phyloP scores from a whole-genome alignment of 1,140 invertebrate species.

The Semibalanus balanoides region DNA sequence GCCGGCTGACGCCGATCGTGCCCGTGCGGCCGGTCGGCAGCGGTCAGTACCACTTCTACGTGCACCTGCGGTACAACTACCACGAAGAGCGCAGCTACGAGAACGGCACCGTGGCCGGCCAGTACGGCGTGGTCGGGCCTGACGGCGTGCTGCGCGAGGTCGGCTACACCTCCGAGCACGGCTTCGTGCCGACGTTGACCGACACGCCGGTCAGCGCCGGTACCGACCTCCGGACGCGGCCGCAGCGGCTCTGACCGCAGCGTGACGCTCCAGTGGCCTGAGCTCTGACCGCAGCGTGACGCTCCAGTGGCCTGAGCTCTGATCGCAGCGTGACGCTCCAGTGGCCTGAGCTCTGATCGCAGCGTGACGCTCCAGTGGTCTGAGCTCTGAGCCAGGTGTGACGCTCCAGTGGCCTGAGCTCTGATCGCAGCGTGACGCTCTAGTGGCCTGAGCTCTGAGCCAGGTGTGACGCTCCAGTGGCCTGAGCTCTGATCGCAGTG shows the following conservation, averaged over 20 bases:
- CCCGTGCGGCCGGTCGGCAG: not conserved
- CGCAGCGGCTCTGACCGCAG: not conserved
- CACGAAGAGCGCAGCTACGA: conserved; percentile 16
- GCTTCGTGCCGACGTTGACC: conserved; percentile 18
- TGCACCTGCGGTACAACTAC: conserved; percentile 10
- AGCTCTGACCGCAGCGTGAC: too few species aligned
- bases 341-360: too few species aligned
- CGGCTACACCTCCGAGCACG: conserved; percentile 50
- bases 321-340: too few species aligned
- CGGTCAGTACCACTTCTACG: not conserved
- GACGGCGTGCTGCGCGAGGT: conserved; percentile 54
- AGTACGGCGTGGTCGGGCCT: conserved; percentile 60
- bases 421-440: too few species aligned
- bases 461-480: too few species aligned
- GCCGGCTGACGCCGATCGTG: not conserved
- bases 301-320: too few species aligned
- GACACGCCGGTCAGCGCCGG: not conserved
- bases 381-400: too few species aligned
- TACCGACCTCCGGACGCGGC: not conserved
- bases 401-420: too few species aligned
- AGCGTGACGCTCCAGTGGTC: too few species aligned
- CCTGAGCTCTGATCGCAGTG: too few species aligned
- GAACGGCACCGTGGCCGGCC: conserved; percentile 31
- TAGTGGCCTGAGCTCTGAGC: too few species aligned
- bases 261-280: too few species aligned